Evolutionary conservation across 2,888 invertebrate species (phyloP), one percentile per base, ranked within the genome.

Genomic region (Helobdella robusta): DNA sequence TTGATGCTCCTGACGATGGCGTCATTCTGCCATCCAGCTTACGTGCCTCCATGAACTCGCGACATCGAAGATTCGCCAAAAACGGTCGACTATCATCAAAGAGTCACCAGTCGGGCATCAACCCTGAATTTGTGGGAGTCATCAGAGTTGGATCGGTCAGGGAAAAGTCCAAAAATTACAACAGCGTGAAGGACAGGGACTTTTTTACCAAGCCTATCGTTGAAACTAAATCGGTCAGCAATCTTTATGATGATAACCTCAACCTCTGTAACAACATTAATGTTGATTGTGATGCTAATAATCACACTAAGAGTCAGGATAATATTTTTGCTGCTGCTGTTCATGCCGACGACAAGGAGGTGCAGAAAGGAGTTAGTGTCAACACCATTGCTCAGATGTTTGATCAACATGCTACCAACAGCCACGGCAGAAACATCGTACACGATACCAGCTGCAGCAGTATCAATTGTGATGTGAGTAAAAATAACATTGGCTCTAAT

Each of bases 21-120:
- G 60, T 71, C 34, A 68, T 71, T 46, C 69, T 68, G 48, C 71
- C 71, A 1, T 71, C 71, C 2, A 67, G 65, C 32, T 61, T 71
- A n/a, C 56, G 71, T 2, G 68, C 65, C 2, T 71, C 71, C 2
- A 59, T 71, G 61, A 64, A 64, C 46, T 66, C 66, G 2, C 25
- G 65, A 23, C 44, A 66, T 40, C 65, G 64, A 23, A 46, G 40
- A 20, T 35, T 18, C n/a, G 62, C 28, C 15, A 50, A 28, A 11
- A 30, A 34, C 20, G 48, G 15, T 6, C 25, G 23, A 5, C 25
- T 25, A 4, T 56, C n/a, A 8, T 28, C 8, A 6, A 25, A 66
- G 48, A 25, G 46, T 52, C 35, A 66, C 40, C 15, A 46, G 32
- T 1, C 50, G 23, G 28, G 48, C n/a, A 30, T 52, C 54, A 25